phyloP scores from a whole-genome alignment of 2,797 vertebrate genomes.

The Eupleurogrammus muticus region DNA sequence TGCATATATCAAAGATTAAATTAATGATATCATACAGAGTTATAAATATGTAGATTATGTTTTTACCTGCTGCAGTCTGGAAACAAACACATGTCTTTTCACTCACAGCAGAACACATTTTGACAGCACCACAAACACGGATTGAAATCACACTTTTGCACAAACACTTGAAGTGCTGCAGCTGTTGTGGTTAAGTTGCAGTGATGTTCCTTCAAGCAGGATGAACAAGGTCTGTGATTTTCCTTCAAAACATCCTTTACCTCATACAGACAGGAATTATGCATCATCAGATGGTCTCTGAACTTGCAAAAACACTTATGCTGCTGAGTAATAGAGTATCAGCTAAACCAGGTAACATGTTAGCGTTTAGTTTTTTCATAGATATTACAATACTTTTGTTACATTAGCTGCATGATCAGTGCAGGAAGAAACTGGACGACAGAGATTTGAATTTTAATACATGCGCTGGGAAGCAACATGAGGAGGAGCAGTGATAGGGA shows the following conservation, averaged over 20 bases:
- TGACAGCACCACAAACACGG: slow-evolving; percentile 37
- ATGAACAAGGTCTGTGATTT: background rate
- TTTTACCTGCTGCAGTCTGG: slow-evolving; percentile 40
- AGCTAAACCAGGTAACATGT: too few species aligned
- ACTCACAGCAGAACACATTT: slow-evolving; percentile 52
- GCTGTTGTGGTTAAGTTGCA: background rate
- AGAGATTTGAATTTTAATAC: too few species aligned
- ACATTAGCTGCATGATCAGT: too few species aligned
- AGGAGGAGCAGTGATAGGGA: too few species aligned
- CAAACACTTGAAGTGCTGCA: background rate
- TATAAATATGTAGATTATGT: slow-evolving; percentile 78
- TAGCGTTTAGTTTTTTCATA: too few species aligned
- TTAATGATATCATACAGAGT: slow-evolving; percentile 78
- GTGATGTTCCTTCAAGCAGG: background rate
- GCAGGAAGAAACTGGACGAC: too few species aligned
- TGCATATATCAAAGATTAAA: slow-evolving; percentile 75
- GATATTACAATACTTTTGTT: too few species aligned
- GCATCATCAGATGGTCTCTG: slow-evolving; percentile 5
- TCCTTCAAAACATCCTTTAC: slow-evolving; percentile 16
- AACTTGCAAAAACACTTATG: background rate
- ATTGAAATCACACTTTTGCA: background rate
- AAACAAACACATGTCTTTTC: slow-evolving; percentile 57
- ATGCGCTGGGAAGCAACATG: too few species aligned
- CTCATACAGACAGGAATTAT: background rate
- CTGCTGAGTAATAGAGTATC: too few species aligned